Conservation (phyloP, 2,888 invertebrate genomes). For the Venusia cambrica region DNA sequence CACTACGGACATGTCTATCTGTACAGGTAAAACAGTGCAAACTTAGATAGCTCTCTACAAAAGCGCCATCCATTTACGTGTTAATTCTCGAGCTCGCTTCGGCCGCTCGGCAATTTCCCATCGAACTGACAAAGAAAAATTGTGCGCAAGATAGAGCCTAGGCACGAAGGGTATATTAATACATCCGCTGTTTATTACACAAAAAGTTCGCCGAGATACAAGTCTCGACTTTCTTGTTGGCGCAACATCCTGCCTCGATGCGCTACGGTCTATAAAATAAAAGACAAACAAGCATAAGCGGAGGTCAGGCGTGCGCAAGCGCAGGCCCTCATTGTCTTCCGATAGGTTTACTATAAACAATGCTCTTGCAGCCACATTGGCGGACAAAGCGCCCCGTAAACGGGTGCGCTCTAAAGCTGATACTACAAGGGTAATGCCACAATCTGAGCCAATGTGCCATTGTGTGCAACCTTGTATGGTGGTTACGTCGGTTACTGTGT, state of each 20-base stretch:
- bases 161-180: constrained; percentile 48
- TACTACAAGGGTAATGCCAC: constrained; percentile 42
- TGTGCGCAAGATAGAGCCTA: constrained; percentile 31
- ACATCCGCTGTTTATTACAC: constrained; percentile 53
- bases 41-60: constrained; percentile 6
- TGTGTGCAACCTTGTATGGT: constrained; percentile 55
- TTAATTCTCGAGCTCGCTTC: constrained; percentile 10
- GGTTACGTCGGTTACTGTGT: constrained; percentile 22
- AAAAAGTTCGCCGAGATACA: constrained; percentile 46
- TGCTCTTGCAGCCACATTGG: constrained; percentile 37
- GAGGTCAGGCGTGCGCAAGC: constrained; percentile 64
- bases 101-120: constrained; percentile 22
- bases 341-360: constrained; percentile 39
- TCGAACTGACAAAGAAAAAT: constrained; percentile 28
- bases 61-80: constrained; percentile 14
- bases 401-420: constrained; percentile 56
- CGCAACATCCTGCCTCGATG: constrained; percentile 46
- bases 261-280: constrained; percentile 60
- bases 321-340: constrained; percentile 41
- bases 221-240: constrained; percentile 45
- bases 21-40: too few species aligned
- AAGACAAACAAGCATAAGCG: constrained; percentile 60
- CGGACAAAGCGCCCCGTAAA: constrained; percentile 45
- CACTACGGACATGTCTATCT: too few species aligned
- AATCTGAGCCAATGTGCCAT: constrained; percentile 39